Conservation (phyloP, 2,113 vertebrate species). For the Cryptomyrus ogoouensis region DNA sequence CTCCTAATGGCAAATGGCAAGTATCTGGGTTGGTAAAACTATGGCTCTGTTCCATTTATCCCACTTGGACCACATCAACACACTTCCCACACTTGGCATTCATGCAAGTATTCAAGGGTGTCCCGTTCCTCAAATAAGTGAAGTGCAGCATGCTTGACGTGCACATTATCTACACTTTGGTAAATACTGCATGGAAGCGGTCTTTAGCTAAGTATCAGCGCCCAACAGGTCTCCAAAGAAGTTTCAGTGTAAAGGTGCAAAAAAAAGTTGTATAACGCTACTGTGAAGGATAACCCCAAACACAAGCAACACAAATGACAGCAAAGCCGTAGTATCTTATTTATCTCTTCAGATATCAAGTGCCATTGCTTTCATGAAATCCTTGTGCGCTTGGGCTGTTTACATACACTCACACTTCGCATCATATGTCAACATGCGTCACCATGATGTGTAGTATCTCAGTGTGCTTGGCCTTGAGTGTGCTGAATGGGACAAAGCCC, state of each 20-base stretch:
- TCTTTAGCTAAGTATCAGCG: neutral
- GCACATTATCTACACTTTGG: neutral
- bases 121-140: neutral
- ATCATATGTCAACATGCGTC: neutral
- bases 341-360: neutral
- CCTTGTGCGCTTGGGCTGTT: neutral
- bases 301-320: neutral
- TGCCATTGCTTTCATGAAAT: neutral
- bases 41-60: neutral
- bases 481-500: neutral
- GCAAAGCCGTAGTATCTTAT: neutral
- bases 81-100: neutral
- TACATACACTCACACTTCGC: neutral
- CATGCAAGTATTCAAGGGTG: neutral
- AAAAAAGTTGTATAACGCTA: conserved; percentile 31
- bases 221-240: neutral
- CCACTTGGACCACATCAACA: neutral
- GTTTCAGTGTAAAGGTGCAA: conserved; percentile 17
- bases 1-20: conserved; percentile 14
- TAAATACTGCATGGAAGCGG: neutral
- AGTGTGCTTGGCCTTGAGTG: neutral
- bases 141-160: neutral
- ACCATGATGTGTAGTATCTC: neutral
- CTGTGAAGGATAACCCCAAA: neutral
- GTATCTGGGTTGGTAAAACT: conserved; percentile 22